phyloP scores from a whole-genome alignment of 2,888 invertebrate genomes.

The Rotaria sp. region DNA sequence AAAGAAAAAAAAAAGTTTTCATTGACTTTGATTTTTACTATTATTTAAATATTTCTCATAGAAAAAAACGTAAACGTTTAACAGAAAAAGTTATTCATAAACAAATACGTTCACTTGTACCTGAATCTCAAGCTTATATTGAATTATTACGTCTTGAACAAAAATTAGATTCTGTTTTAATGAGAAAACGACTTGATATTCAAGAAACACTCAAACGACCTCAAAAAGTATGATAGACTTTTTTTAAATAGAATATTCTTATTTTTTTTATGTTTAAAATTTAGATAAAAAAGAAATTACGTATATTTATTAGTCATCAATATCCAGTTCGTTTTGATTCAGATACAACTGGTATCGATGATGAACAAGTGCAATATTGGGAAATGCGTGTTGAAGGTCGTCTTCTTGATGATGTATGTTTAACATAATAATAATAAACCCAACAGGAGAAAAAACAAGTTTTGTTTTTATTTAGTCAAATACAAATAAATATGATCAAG shows the following conservation, averaged over 20 bases:
- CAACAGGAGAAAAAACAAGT: not conserved
- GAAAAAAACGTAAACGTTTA: constrained; percentile 23
- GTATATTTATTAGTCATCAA: constrained; percentile 97
- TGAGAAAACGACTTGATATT: constrained; percentile 91
- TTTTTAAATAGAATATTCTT: not conserved
- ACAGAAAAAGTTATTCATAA: constrained; percentile 40
- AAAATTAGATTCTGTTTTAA: constrained; percentile 92
- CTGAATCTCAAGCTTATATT: constrained; percentile 99
- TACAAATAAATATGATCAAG: constrained; percentile 48
- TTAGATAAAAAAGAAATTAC: constrained; percentile 79
- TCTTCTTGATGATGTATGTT: constrained; percentile 71
- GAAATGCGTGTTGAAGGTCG: constrained; percentile 94
- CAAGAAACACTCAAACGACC: constrained; percentile 94
- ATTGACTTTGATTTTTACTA: no score
- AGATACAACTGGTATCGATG: constrained; percentile 48
- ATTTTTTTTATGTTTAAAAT: not conserved
- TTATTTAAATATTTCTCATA: not conserved
- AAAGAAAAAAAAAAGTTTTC: not conserved
- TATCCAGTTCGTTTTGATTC: constrained; percentile 73
- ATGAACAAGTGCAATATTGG: constrained; percentile 65
- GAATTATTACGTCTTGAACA: constrained; percentile 93
- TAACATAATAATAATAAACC: not conserved
- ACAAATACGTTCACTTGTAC: constrained; percentile 69
- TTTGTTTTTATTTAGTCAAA: constrained; percentile 58
- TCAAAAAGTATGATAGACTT: constrained; percentile 49